phyloP scores from a whole-genome alignment of 2,888 invertebrate species.

The Tiliacea citrago region DNA sequence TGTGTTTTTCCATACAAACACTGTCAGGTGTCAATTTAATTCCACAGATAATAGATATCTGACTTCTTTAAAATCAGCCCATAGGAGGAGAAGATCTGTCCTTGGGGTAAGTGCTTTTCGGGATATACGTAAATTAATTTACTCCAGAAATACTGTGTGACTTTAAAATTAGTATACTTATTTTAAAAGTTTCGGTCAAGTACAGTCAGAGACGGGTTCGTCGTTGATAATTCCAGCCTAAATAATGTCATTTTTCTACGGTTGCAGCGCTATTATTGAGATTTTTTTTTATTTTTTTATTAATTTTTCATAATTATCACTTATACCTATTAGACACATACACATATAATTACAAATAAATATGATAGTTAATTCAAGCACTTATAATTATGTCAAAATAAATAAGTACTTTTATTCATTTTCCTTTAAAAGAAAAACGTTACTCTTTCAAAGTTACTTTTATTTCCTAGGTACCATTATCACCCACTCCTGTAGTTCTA shows the following conservation, averaged over 20 bases:
- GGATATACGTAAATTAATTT: background rate
- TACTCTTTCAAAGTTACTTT: background rate
- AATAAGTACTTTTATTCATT: background rate
- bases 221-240: background rate
- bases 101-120: background rate
- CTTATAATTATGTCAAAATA: background rate
- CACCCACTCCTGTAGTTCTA: background rate
- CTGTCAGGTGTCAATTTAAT: background rate
- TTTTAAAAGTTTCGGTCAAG: background rate
- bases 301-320: background rate
- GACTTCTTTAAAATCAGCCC: background rate
- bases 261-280: background rate
- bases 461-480: conserved; percentile 3
- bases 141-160: background rate
- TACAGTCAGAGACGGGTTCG: too few species aligned
- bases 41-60: background rate
- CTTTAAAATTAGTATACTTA: background rate
- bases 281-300: background rate
- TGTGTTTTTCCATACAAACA: background rate
- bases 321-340: background rate
- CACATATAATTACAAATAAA: too few species aligned
- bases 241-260: background rate
- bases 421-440: background rate
- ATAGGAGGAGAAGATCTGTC: background rate
- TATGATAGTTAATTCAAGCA: background rate